phyloP scores from a whole-genome alignment of 2,797 vertebrate species.

The Glossophaga mutica region DNA sequence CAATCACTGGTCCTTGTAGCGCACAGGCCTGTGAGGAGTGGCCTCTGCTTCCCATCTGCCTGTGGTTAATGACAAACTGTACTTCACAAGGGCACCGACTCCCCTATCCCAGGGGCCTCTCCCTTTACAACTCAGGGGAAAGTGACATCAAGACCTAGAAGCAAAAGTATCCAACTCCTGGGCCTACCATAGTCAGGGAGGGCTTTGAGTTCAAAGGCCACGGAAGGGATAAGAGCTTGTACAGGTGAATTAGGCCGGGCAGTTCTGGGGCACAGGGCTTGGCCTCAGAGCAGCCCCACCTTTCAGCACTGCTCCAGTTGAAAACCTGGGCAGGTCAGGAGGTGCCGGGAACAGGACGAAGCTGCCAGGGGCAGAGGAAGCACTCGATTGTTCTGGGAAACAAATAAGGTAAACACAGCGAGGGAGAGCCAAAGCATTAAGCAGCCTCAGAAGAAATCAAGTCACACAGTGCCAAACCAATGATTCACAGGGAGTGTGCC shows the following conservation, averaged over 20 bases:
- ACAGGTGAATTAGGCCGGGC: rapidly evolving
- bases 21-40: neutral
- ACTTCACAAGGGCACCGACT: neutral
- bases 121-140: neutral
- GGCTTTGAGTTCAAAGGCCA: neutral
- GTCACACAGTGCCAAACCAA: slow-evolving; percentile 41
- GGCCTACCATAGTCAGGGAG: neutral
- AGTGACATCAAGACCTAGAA: neutral
- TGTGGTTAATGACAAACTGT: neutral
- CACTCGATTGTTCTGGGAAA: slow-evolving; percentile 66
- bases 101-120: neutral
- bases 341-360: neutral
- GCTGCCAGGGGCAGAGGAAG: slow-evolving; percentile 47
- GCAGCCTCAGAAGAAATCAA: slow-evolving; percentile 61
- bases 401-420: slow-evolving; percentile 65
- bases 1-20: neutral
- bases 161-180: neutral
- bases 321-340: neutral
- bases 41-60: no score
- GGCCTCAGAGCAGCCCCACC: neutral
- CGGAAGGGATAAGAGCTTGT: neutral
- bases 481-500: slow-evolving; percentile 20
- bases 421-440: slow-evolving; percentile 26
- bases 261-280: rapidly evolving
- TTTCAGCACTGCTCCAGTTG: neutral